Percentiles rank a stretch among this genome's conserved stretches.
These are phyloP conservation scores for Haemorhous mexicanus DNA, from an alignment of 2,113 vertebrate genomes.

Conservation along the genomic window DNA sequence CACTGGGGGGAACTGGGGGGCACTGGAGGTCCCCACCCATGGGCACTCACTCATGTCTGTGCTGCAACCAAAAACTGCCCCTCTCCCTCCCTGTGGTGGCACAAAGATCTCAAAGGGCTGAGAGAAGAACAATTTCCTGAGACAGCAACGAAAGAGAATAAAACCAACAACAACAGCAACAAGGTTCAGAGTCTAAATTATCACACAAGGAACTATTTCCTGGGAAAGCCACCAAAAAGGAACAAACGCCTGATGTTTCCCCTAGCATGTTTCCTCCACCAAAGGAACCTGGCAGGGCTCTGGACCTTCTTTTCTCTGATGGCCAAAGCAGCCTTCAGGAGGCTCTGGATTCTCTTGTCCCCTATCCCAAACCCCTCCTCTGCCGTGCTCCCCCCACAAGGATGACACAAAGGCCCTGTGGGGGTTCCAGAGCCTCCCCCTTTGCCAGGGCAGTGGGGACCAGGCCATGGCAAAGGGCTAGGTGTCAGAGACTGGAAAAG, in stretches of 20 bases:
- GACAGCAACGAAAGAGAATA: no score
- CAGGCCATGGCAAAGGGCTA: background rate
- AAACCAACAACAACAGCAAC: background rate
- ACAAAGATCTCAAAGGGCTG: no score
- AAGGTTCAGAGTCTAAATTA: no score
- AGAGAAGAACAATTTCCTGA: no score
- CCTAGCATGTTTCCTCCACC: background rate
- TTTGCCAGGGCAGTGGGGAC: fast-evolving
- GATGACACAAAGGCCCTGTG: background rate
- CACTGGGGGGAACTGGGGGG: no score
- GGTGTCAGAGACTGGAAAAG: no score
- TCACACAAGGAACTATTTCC: background rate
- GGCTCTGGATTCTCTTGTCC: no score
- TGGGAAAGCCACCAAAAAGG: background rate
- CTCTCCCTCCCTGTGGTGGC: no score
- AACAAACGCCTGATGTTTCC: background rate
- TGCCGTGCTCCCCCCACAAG: fast-evolving
- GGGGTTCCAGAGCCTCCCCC: background rate
- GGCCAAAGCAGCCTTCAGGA: background rate
- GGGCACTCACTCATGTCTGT: no score
- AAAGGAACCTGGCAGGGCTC: background rate
- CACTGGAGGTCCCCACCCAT: no score
- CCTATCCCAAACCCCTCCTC: background rate
- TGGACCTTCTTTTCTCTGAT: background rate
- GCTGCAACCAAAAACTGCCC: no score